Base-by-base conservation (phyloP, 2,888 invertebrate species). In the Eupeodes luniger region DNA sequence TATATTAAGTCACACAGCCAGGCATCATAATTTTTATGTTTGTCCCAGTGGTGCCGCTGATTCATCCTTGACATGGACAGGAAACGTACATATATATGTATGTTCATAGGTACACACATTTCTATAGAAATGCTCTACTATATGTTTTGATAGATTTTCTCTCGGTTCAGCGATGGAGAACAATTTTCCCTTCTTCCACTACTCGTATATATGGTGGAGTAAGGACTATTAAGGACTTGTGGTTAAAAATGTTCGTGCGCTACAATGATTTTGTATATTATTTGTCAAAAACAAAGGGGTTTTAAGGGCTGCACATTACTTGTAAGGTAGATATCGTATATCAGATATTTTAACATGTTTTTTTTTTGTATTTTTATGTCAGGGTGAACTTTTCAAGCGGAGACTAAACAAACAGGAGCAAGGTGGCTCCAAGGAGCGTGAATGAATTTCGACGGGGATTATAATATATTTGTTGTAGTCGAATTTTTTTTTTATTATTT, bases 111-210 rank as follows among this genome's bases (percentile, higher is more conserved):
- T 40, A 9, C 9, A 40, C 9, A 9, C 5, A 40, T 5, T 40
- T 40, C 40, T 9, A 40, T 40, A 40, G 27, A 27, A 27, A 69
- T 61, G n/a, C 6, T 59, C 36, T 27, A 47, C 19, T 10, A 62
- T n/a, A 49, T 59, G 59, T 57, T 57, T 72, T 72, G 59, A 69
- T 78, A 69, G 55, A 53, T 55, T 69, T 72, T 14, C 55, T 40
- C 57, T 79, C 64, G 75, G 74, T 85, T 81, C 62, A 78, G 36
- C 70, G 86, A 82, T 59, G 27, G 47, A 66, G 70, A 86, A 82
- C 64, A 59, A 59, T 86, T 79, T 59, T 64, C 53, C 75, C 75
- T 40, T 27, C 53, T 47, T 27, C 27, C 27, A 27, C 27, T 27
- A 27, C 27, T 27, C 27, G 27, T 27, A 27, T 27, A 27, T n/a